Conservation (phyloP, 2,888 invertebrate species). For the Erebia palarica region DNA sequence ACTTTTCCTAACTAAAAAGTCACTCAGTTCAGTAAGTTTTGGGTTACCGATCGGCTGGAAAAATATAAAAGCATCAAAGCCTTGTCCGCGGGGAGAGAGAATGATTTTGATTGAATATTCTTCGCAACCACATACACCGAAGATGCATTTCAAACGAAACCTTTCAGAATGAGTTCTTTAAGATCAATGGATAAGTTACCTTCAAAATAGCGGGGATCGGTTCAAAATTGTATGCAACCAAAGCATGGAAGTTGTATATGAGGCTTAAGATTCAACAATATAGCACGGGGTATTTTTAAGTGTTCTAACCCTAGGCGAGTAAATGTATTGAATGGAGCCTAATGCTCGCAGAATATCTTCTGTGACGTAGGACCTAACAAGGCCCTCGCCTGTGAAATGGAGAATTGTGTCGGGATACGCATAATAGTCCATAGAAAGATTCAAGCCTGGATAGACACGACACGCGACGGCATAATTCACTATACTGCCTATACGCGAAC, state of each 20-base stretch:
- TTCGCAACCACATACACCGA: slow-evolving; percentile 20
- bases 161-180: slow-evolving; percentile 28
- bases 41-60: neutral
- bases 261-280: slow-evolving; percentile 38
- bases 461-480: neutral
- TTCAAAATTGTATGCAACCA: slow-evolving; percentile 27
- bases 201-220: slow-evolving; percentile 24
- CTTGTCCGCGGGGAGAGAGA: neutral
- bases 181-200: slow-evolving; percentile 25
- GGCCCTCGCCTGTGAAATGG: slow-evolving; percentile 37
- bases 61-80: neutral
- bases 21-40: neutral
- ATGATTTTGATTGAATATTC: slow-evolving; percentile 16
- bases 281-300: slow-evolving; percentile 41
- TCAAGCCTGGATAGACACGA: slow-evolving; percentile 6
- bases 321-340: slow-evolving; percentile 43
- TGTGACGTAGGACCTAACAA: slow-evolving; percentile 43
- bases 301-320: slow-evolving; percentile 43
- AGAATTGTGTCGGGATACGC: slow-evolving; percentile 33
- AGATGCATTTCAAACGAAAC: slow-evolving; percentile 30
- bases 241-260: slow-evolving; percentile 30
- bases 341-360: slow-evolving; percentile 40
- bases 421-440: slow-evolving; percentile 19
- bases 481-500: too few species aligned
- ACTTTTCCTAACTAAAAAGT: too few species aligned